Conservation (phyloP, 2,888 invertebrate genomes). For the Metalampra italica region DNA sequence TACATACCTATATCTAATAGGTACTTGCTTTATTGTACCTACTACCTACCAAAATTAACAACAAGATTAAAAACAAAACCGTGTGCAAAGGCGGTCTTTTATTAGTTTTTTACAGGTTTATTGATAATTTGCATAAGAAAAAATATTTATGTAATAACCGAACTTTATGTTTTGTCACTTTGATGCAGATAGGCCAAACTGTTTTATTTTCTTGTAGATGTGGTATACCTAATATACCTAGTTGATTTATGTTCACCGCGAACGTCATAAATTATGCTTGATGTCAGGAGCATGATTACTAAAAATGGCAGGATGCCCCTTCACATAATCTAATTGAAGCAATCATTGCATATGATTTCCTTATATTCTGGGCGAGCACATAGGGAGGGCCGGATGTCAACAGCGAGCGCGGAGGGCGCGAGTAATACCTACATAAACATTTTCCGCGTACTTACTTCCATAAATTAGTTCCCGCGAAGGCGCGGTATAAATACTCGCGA, state of each 20-base stretch:
- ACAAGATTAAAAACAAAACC: no score
- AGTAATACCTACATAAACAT: constrained; percentile 71
- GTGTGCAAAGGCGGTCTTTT: no score
- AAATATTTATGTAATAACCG: no score
- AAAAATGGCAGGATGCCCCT: constrained; percentile 8
- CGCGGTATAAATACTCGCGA: constrained; percentile 73
- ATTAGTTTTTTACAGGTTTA: no score
- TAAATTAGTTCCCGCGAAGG: constrained; percentile 76
- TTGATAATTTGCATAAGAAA: no score
- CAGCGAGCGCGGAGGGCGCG: constrained; percentile 46
- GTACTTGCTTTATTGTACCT: no score
- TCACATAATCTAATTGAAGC: constrained; percentile 22
- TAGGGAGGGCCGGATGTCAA: constrained; percentile 64
- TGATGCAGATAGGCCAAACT: no score
- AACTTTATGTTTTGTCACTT: no score
- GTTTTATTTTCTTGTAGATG: no score
- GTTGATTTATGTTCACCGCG: not conserved
- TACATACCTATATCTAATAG: no score
- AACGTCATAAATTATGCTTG: not conserved
- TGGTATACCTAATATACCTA: no score
- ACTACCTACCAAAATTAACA: no score
- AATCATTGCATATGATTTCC: constrained; percentile 25
- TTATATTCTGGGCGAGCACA: constrained; percentile 30
- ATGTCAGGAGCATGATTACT: not conserved
- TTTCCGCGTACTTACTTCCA: constrained; percentile 77